A percentile compares a stretch with the other conserved stretches of the same genome.
Evolutionary conservation across 2,113 vertebrate species (phyloP).

Genomic region (Nibea albiflora): DNA sequence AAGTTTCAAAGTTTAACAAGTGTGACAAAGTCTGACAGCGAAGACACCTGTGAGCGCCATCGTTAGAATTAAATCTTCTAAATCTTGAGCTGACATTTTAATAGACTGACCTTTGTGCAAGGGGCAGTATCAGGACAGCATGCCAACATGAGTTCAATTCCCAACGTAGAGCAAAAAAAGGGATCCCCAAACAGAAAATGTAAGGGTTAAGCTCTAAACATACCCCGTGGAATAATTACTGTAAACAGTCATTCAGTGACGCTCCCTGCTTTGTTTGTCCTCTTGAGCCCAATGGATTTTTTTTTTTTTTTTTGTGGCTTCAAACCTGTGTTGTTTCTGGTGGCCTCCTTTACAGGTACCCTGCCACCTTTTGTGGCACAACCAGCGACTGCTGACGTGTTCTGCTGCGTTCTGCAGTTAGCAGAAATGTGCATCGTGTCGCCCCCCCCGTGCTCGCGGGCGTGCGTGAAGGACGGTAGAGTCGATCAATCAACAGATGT

Average conservation of each 20-base stretch:
- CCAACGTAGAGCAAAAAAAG: not conserved
- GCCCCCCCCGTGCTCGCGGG: not conserved
- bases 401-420: not conserved
- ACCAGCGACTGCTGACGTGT: not conserved
- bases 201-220: not conserved
- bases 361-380: not conserved
- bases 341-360: not conserved
- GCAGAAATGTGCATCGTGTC: not conserved
- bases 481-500: not conserved
- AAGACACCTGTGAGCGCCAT: not conserved
- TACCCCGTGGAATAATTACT: not conserved
- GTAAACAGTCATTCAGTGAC: not conserved
- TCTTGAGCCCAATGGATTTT: not conserved
- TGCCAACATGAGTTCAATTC: not conserved
- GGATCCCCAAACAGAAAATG: not conserved
- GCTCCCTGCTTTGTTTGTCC: not conserved
- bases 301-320: not conserved
- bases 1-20: not conserved
- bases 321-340: too few relatives aligned
- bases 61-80: not conserved
- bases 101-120: slow-evolving; percentile 10
- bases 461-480: not conserved
- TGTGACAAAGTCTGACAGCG: not conserved
- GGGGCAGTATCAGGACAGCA: not conserved
- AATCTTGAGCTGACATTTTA: not conserved